These are phyloP conservation scores for Agriopis leucophaearia DNA, from an alignment of 2,888 invertebrate species.

Conservation along the genomic window DNA sequence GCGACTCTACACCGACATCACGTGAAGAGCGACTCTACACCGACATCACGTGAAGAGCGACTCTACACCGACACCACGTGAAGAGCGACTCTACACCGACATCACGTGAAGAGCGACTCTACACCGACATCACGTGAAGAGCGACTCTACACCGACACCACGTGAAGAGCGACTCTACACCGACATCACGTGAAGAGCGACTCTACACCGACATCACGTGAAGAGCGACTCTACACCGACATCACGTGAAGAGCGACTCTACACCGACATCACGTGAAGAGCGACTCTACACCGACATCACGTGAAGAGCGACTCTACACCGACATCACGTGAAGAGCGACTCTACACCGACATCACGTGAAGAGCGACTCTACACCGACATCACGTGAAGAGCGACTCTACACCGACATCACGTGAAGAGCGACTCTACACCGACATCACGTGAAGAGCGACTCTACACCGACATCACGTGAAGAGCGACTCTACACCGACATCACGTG, in stretches of 20 bases:
- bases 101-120: slow-evolving; percentile 2
- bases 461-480: no score
- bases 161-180: slow-evolving; percentile 6
- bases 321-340: slow-evolving; percentile 2
- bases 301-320: slow-evolving; percentile 6
- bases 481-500: no score
- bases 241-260: slow-evolving; percentile 2
- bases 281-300: background rate
- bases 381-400: no score
- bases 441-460: no score
- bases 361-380: no score
- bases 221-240: slow-evolving; percentile 1
- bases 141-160: background rate
- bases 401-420: no score
- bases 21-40: slow-evolving; percentile 6
- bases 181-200: slow-evolving; percentile 2
- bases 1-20: background rate
- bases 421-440: no score
- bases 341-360: slow-evolving; percentile 1
- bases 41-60: slow-evolving; percentile 2
- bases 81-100: slow-evolving; percentile 1
- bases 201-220: slow-evolving; percentile 1
- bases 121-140: slow-evolving; percentile 3
- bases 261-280: slow-evolving; percentile 3
- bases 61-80: slow-evolving; percentile 1